These are phyloP conservation scores for Agrochola lychnidis DNA, from an alignment of 2,888 invertebrate species.

Conservation along the genomic window DNA sequence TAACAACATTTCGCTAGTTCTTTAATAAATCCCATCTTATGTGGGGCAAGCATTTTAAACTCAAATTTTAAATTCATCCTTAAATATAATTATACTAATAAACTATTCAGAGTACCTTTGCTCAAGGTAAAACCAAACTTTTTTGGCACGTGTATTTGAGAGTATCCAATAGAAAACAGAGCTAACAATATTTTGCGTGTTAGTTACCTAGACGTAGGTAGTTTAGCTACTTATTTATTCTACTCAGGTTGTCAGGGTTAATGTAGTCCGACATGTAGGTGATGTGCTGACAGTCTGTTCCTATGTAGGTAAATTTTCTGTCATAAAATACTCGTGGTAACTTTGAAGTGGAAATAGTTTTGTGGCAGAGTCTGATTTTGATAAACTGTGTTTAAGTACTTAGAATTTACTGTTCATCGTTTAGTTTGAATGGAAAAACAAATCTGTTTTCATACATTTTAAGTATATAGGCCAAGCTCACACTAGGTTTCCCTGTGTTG, in stretches of 20 bases:
- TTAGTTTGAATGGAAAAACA: neutral
- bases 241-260: slow-evolving; percentile 25
- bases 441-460: neutral
- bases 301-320: slow-evolving; percentile 11
- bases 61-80: neutral
- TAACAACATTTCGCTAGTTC: neutral
- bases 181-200: slow-evolving; percentile 4
- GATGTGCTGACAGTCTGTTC: slow-evolving; percentile 33
- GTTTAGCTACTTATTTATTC: slow-evolving; percentile 34
- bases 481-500: neutral
- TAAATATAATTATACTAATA: neutral
- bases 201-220: neutral
- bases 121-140: neutral
- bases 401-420: neutral
- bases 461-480: neutral
- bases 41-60: neutral
- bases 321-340: slow-evolving; percentile 22
- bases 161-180: neutral
- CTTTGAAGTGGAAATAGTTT: slow-evolving; percentile 1
- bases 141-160: neutral
- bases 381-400: neutral
- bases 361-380: neutral
- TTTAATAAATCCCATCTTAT: neutral
- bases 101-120: neutral
- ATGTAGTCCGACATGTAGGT: slow-evolving; percentile 29